Percentiles rank a stretch among this genome's conserved stretches.
Conservation (phyloP, 2,113 vertebrate species). For the Triplophysa rosa region DNA sequence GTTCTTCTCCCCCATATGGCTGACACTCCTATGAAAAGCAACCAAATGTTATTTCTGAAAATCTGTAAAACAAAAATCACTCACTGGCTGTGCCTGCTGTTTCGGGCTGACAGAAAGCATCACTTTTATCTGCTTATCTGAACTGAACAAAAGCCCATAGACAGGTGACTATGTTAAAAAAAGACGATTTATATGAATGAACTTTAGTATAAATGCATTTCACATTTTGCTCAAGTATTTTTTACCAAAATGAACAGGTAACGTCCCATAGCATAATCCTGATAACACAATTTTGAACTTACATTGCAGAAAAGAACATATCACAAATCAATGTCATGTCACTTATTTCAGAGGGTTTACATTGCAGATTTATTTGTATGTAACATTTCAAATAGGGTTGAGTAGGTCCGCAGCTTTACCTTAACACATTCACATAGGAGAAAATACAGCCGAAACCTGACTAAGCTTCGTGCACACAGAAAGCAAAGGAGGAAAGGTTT, state of each 20-base stretch:
- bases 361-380: background rate
- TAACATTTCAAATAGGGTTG: background rate
- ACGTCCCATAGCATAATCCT: background rate
- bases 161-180: background rate
- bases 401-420: background rate
- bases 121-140: background rate
- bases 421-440: background rate
- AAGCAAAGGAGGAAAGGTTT: conserved; percentile 8
- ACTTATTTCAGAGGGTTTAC: background rate
- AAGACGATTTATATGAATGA: background rate
- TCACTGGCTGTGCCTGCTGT: background rate
- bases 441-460: background rate
- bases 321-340: background rate
- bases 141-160: conserved; percentile 6
- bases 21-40: conserved; percentile 8
- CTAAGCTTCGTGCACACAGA: conserved; percentile 16
- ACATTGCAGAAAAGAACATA: too few relatives aligned
- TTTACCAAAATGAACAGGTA: too few relatives aligned
- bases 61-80: background rate
- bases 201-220: too few relatives aligned
- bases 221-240: too few relatives aligned
- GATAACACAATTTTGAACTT: too few relatives aligned
- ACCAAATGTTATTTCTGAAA: background rate
- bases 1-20: conserved; percentile 25
- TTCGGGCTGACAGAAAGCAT: background rate